phyloP scores from a whole-genome alignment of 2,888 invertebrate species.

The Alloplasta piceator region DNA sequence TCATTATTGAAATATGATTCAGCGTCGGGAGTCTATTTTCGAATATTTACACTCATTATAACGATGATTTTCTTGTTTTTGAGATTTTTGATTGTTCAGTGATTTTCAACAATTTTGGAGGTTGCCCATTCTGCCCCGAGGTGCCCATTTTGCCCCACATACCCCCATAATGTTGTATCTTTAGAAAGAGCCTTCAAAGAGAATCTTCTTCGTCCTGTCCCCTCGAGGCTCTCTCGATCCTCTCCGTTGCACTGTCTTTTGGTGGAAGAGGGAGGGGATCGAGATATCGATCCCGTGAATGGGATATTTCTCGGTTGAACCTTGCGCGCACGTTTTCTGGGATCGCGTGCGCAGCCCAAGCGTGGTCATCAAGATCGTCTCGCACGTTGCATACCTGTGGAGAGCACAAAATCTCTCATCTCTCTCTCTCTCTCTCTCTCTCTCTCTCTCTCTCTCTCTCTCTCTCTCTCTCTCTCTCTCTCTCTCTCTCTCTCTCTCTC shows the following conservation, averaged over 20 bases:
- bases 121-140: no score
- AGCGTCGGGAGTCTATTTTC: no score
- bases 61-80: no score
- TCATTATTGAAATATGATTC: no score
- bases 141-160: no score
- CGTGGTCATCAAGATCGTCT: slow-evolving; percentile 39
- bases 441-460: not conserved
- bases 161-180: no score
- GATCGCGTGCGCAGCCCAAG: slow-evolving; percentile 42
- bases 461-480: not conserved
- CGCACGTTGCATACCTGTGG: slow-evolving; percentile 41
- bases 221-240: slow-evolving; percentile 19
- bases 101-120: no score
- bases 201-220: slow-evolving; percentile 20
- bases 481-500: not conserved
- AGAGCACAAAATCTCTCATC: not conserved
- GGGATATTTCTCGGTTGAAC: slow-evolving; percentile 27
- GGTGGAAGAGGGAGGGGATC: slow-evolving; percentile 5
- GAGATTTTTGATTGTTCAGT: no score
- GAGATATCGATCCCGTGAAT: slow-evolving; percentile 59
- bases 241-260: slow-evolving; percentile 13
- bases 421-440: slow-evolving; percentile 12
- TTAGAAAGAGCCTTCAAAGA: not conserved
- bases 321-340: slow-evolving; percentile 2
- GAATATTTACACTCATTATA: no score